phyloP scores from a whole-genome alignment of 2,113 vertebrate genomes.

The Platycercus adscitus region DNA sequence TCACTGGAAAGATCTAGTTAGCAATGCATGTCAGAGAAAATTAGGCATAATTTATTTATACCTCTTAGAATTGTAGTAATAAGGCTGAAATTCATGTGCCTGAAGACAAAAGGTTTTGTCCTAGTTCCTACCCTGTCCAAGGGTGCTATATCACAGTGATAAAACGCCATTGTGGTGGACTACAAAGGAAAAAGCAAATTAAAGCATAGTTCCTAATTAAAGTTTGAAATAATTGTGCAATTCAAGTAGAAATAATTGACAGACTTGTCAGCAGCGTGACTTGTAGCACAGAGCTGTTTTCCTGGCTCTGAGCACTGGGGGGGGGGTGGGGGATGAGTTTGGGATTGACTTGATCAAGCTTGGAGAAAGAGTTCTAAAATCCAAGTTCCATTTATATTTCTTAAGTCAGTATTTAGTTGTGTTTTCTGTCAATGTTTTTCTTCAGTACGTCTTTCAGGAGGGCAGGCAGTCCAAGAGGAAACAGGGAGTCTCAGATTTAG shows the following conservation, averaged over 20 bases:
- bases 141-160: background rate
- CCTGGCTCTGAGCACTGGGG: background rate
- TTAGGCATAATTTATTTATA: slow-evolving; percentile 20
- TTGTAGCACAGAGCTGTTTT: background rate
- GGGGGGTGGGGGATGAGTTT: background rate
- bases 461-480: background rate
- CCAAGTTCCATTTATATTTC: background rate
- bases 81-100: background rate
- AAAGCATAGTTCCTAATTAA: background rate
- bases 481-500: background rate
- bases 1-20: slow-evolving; percentile 16
- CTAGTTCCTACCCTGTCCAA: background rate
- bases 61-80: slow-evolving; percentile 1
- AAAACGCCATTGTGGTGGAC: background rate
- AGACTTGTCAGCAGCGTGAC: background rate
- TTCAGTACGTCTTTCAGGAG: slow-evolving; percentile 37
- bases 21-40: slow-evolving; percentile 4
- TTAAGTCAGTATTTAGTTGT: background rate
- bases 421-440: slow-evolving; percentile 26
- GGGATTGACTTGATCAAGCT: background rate
- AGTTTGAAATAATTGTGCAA: background rate
- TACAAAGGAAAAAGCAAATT: background rate
- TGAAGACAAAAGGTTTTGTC: background rate
- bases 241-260: background rate
- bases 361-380: slow-evolving; percentile 9